Percentiles rank a stretch among this genome's conserved stretches.
Conservation (phyloP, 2,797 vertebrate genomes). For the Mus spretus region DNA sequence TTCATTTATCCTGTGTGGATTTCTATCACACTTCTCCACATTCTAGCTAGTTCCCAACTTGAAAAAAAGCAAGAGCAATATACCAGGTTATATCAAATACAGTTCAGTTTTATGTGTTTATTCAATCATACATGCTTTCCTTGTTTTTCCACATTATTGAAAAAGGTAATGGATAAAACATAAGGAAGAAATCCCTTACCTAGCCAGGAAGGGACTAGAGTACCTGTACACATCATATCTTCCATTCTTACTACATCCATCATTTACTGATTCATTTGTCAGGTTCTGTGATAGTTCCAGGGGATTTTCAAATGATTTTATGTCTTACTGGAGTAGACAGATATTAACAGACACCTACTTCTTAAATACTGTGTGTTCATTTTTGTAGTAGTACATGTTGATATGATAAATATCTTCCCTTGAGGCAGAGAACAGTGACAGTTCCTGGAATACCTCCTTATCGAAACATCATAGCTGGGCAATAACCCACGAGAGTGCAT, state of each 20-base stretch:
- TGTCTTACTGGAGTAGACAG: background rate
- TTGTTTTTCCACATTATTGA: background rate
- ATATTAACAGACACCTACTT: background rate
- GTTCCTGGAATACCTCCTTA: background rate
- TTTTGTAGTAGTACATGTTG: background rate
- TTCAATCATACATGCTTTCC: background rate
- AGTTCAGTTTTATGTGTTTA: background rate
- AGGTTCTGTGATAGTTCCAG: background rate
- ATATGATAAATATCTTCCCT: background rate
- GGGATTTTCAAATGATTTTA: conserved; percentile 7
- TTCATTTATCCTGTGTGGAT: conserved; percentile 17
- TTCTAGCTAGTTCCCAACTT: conserved; percentile 3
- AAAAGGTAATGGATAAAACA: background rate
- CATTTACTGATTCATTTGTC: background rate
- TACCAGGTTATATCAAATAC: background rate
- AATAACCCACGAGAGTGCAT: fast-evolving
- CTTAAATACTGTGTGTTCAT: background rate
- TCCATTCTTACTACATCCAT: background rate
- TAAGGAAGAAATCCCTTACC: background rate
- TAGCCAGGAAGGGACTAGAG: background rate
- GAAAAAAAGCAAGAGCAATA: conserved; percentile 13
- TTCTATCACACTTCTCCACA: background rate
- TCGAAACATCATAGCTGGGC: background rate
- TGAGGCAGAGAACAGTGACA: background rate
- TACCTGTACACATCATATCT: background rate